Evolutionary conservation across 1,140 invertebrate genomes (phyloP), one percentile per base, ranked within the genome.

Genomic region (Diorhabda carinulata): DNA sequence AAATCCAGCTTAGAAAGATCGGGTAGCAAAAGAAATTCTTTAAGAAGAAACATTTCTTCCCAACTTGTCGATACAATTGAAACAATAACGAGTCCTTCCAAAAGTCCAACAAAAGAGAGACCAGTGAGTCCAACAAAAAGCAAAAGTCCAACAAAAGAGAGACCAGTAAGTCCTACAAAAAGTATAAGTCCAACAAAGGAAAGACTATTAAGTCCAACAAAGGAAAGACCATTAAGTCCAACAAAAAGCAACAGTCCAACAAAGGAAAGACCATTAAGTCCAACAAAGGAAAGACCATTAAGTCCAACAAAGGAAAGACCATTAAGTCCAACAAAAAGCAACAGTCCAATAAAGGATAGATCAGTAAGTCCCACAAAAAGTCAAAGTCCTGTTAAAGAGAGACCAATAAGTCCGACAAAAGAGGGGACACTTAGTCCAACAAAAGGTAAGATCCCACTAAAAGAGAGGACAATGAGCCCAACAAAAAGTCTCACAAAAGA

Each of bases 251-350:
- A 59, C 42, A 63, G 56, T 77, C 40, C 58, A 56, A 45, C 73
- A 77, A 41, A 25, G 70, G 71, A 40, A 72, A 77, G 73, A 76
- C 70, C 10, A 72, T 70, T 62, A 70, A 62, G 66, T 67, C 72
- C 43, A 64, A 72, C 9, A 66, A 72, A 67, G 68, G 62, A 63
- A 57, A 73, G 59, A 67, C 71, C n/a, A 44, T 68, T n/a, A 66
- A 73, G 45, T 57, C 72, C 5, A 69, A 74, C 45, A 52, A 68
- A 52, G 70, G 68, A 68, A 73, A 67, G 61, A 66, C 43, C 47
- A 57, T 42, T 10, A 2, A 60, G 58, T n/a, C 41, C 58, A 4
- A 10, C 58, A 3, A 10, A 60, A 60, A 10, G 58, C 6, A 60
- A 60, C 8, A 42, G 47, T 52, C 47, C 47, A 52, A 3, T 52